A percentile compares a stretch with the other conserved stretches of the same genome.
Evolutionary conservation across 2,797 vertebrate species (phyloP).

Genomic region (Cuculus canorus): DNA sequence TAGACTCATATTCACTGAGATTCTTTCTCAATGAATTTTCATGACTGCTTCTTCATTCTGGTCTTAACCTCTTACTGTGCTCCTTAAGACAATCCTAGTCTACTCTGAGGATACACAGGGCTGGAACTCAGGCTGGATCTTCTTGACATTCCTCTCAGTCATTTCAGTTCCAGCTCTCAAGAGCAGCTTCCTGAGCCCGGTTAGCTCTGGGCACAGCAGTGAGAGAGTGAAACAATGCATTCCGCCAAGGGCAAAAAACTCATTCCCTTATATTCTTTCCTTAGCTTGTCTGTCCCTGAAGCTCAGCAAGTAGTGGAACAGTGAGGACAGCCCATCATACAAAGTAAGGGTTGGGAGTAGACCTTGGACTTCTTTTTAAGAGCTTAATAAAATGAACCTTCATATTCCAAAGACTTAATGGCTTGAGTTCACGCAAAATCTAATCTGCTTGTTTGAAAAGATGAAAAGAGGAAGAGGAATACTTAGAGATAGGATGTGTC

Average conservation of each 20-base stretch:
- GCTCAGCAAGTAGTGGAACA: background rate
- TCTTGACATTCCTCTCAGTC: background rate
- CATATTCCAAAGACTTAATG: background rate
- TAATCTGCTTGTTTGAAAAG: constrained; percentile 11
- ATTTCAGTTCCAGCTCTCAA: background rate
- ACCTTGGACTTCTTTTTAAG: background rate
- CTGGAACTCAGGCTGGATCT: background rate
- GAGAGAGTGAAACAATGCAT: background rate
- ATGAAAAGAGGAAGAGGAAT: background rate
- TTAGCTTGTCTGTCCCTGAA: background rate
- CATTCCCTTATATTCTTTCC: background rate
- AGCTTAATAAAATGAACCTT: background rate
- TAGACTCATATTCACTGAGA: background rate
- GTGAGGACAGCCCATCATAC: background rate
- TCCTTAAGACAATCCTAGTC: background rate
- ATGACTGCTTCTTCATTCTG: background rate
- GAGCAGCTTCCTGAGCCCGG: background rate
- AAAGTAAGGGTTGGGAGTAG: background rate
- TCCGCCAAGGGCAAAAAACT: background rate
- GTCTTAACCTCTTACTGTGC: background rate
- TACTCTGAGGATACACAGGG: too few relatives aligned
- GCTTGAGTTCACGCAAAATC: background rate
- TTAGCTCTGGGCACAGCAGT: fast-evolving
- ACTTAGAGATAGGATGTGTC: background rate
- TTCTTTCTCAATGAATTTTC: background rate